Evolutionary conservation across 2,113 vertebrate genomes (phyloP), one percentile per base, ranked within the genome.

Genomic region (Cairina moschata): DNA sequence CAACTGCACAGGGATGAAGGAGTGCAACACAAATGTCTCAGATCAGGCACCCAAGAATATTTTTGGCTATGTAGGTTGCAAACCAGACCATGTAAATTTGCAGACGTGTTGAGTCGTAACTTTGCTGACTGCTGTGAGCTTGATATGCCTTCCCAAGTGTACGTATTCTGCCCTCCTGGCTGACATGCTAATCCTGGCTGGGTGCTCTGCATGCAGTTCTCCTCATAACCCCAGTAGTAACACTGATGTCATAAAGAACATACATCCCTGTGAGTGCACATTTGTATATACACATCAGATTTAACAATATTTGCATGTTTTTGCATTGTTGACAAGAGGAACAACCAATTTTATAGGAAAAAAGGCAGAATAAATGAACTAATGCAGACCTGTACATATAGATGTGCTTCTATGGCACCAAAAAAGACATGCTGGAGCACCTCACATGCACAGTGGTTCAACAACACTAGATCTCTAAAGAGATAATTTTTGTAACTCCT

Each of bases 181-280:
- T 55, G 66, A n/a, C 50, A 58, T 0, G 1, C 76, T 73, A 73
- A 77, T n/a, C 42, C 40, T 46, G 54, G 17, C 74, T 63, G 62
- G 55, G n/a, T 56, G 74, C 75, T 93, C 81, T 69, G 66, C 59
- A 81, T 73, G 60, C 26, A 68, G 21, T 60, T 78, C 34, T 78
- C n/a, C 66, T 85, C 79, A 69, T 17, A 93, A 78, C 28, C 66
- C 74, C 36, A 46, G 44, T 9, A 73, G 9, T 40, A 74, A 52
- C 42, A 82, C 21, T 17, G 18, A 67, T 11, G 25, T 4, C 68
- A 34, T 10, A 74, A 95, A 17, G 54, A 65, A 92, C 82, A 87
- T 2, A 78, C 8, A 26, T 26, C 42, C 55, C 13, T 71, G 32
- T 17, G 42, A 79, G 31, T 14, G 16, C 13, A 50, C 29, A 17